A percentile compares a stretch with the other conserved stretches of the same genome.
These are phyloP conservation scores for Kryphioiulus occultus DNA, from an alignment of 2,888 invertebrate species.

Conservation along the genomic window DNA sequence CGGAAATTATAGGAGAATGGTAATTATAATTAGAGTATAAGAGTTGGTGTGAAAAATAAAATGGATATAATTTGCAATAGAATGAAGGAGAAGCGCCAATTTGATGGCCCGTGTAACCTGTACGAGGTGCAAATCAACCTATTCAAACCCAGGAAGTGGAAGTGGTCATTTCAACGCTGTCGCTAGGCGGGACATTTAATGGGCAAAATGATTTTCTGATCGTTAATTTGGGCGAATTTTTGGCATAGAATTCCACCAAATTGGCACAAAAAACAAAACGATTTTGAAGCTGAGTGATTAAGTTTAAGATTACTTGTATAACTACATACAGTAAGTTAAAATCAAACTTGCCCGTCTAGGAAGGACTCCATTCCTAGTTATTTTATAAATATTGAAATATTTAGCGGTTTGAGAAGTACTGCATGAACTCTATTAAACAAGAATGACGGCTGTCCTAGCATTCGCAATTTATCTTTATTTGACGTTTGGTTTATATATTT, in stretches of 20 bases:
- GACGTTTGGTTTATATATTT: too few relatives aligned
- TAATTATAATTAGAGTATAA: constrained; percentile 28
- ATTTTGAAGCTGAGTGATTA: too few relatives aligned
- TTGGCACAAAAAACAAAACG: too few relatives aligned
- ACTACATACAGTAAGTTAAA: too few relatives aligned
- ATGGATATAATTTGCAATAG: constrained; percentile 12
- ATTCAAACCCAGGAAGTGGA: constrained; percentile 17
- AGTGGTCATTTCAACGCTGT: background rate
- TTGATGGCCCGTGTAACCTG: constrained; percentile 35
- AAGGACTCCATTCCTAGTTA: too few relatives aligned
- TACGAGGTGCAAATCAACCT: background rate
- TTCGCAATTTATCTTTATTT: too few relatives aligned
- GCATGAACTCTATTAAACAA: too few relatives aligned
- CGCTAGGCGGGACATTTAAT: background rate
- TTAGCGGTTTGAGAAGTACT: too few relatives aligned
- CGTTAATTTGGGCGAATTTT: background rate
- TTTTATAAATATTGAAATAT: too few relatives aligned
- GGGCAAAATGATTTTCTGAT: background rate
- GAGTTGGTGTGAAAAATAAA: constrained; percentile 15
- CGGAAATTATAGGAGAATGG: constrained; percentile 24
- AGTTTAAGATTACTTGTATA: too few relatives aligned
- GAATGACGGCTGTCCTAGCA: too few relatives aligned
- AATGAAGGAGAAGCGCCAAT: constrained; percentile 35
- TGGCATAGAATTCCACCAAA: background rate
- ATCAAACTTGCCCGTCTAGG: too few relatives aligned